A percentile compares a stretch with the other conserved stretches of the same genome.
Conservation (phyloP, 2,888 invertebrate genomes). For the Thymelicus acteon region DNA sequence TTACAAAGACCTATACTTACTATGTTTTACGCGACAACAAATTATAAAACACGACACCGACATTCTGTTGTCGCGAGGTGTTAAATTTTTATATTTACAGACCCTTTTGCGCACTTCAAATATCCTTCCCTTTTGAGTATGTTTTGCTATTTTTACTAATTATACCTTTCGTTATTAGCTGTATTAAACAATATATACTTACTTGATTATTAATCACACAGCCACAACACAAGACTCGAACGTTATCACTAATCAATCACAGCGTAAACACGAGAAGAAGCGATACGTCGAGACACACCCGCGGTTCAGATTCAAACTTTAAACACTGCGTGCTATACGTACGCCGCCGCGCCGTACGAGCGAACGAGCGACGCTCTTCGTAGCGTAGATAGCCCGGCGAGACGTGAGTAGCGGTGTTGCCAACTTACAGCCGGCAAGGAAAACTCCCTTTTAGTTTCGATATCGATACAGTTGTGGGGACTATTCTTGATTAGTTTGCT, state of each 20-base stretch:
- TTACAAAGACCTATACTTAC: constrained; percentile 20
- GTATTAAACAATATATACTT: constrained; percentile 41
- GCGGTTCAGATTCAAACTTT: constrained; percentile 49
- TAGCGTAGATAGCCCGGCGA: constrained; percentile 39
- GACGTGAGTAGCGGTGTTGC: constrained; percentile 54
- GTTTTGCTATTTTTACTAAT: too few relatives aligned
- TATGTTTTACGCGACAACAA: constrained; percentile 17
- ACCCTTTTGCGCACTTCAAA: constrained; percentile 21
- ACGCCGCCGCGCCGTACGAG: constrained; percentile 39
- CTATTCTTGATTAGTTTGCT: too few relatives aligned
- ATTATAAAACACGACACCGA: constrained; percentile 17
- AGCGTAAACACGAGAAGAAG: constrained; percentile 56
- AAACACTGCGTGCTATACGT: constrained; percentile 47
- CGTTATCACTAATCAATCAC: constrained; percentile 71
- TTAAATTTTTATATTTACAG: constrained; percentile 6
- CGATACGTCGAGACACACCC: constrained; percentile 59
- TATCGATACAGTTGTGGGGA: too few relatives aligned
- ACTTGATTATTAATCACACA: constrained; percentile 43
- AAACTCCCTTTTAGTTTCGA: neutral
- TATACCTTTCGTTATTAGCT: neutral
- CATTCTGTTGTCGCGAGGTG: constrained; percentile 24
- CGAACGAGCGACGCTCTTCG: constrained; percentile 35
- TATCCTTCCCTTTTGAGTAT: neutral
- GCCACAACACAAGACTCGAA: constrained; percentile 41
- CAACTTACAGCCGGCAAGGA: constrained; percentile 32